Conservation (phyloP, 2,888 invertebrate species). For the Allygus modestus region DNA sequence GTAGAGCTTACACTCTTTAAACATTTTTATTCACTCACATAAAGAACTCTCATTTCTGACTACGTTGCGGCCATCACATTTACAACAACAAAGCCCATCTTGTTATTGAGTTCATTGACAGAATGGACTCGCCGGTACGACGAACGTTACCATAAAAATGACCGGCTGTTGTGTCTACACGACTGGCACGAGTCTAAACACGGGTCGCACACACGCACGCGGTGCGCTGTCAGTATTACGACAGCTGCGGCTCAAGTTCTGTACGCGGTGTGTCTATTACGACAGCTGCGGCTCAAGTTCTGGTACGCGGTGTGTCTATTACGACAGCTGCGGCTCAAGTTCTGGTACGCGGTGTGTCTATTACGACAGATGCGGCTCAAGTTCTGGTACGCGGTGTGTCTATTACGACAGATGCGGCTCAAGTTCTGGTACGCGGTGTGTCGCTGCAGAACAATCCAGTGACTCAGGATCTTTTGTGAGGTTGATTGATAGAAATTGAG, state of each 20-base stretch:
- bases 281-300: too few species aligned
- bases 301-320: too few species aligned
- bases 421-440: too few species aligned
- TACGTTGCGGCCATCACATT: neutral
- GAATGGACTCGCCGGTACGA: conserved; percentile 13
- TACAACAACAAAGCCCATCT: conserved; percentile 6
- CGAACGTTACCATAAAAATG: conserved; percentile 34
- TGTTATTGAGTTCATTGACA: conserved; percentile 30
- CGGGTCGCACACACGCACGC: neutral
- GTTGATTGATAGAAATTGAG: neutral
- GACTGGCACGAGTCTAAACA: conserved; percentile 18
- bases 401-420: too few species aligned
- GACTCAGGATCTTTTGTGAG: conserved; percentile 1
- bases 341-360: too few species aligned
- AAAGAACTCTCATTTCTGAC: neutral
- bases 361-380: too few species aligned
- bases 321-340: too few species aligned
- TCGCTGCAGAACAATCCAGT: neutral
- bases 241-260: neutral
- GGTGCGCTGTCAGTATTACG: neutral
- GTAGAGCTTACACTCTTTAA: too few species aligned
- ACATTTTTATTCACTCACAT: too few species aligned
- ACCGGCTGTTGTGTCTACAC: conserved; percentile 36
- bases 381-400: too few species aligned
- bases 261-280: too few species aligned